phyloP scores from a whole-genome alignment of 2,113 vertebrate genomes.

The Coreoperca whiteheadi region DNA sequence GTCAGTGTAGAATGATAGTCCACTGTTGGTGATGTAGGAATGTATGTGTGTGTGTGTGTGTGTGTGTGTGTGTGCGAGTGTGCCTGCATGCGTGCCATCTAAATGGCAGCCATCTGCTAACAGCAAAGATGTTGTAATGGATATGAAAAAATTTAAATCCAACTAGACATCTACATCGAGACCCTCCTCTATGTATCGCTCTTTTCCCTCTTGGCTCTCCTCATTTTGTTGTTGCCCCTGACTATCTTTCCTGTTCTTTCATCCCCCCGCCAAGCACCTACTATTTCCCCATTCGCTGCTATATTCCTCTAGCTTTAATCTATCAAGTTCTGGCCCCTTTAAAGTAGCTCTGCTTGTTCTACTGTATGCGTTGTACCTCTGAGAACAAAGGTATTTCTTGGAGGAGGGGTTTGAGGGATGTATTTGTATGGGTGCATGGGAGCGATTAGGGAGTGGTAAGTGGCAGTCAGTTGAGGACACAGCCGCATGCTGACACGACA shows the following conservation, averaged over 20 bases:
- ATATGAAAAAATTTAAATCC: conserved; percentile 49
- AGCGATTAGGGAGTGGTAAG: background rate
- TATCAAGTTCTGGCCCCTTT: background rate
- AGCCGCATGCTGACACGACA: conserved; percentile 43
- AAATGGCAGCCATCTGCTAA: conserved; percentile 32
- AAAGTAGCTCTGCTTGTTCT: background rate
- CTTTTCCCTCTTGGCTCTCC: background rate
- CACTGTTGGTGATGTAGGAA: background rate
- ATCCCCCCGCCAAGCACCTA: no score
- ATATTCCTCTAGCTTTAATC: background rate
- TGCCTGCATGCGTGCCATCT: background rate
- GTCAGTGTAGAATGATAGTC: no score
- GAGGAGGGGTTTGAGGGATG: background rate
- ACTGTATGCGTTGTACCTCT: background rate
- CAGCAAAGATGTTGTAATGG: conserved; percentile 22
- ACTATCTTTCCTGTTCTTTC: background rate
- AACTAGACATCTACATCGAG: conserved; percentile 33
- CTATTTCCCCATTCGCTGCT: background rate
- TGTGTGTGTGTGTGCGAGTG: background rate
- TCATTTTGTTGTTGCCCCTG: background rate
- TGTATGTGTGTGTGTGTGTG: conserved; percentile 9
- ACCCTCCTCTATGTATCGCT: background rate
- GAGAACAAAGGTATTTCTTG: background rate
- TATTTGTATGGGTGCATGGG: background rate
- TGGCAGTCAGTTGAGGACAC: conserved; percentile 53